phyloP scores from a whole-genome alignment of 2,797 vertebrate genomes.

The Pangasius mekongensis region DNA sequence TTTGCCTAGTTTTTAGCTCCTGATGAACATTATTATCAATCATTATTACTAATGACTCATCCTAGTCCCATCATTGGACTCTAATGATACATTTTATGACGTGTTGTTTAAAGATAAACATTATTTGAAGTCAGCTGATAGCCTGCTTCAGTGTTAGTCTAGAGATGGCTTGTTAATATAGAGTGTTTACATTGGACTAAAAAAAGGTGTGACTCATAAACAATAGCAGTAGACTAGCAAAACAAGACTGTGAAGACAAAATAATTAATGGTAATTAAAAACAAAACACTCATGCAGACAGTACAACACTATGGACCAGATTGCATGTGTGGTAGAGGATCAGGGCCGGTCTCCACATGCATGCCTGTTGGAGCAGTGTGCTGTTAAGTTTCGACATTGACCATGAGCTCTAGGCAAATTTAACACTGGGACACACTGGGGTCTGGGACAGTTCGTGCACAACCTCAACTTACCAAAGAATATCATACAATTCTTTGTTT shows the following conservation, averaged over 20 bases:
- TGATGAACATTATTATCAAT: not conserved
- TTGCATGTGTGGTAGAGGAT: constrained; percentile 40
- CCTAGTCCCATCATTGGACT: not conserved
- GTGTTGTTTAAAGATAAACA: not conserved
- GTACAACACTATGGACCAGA: constrained; percentile 64
- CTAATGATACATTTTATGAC: not conserved
- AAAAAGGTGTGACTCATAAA: constrained; percentile 21
- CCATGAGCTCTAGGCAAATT: constrained; percentile 20
- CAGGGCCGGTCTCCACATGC: constrained; percentile 54
- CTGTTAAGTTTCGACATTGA: constrained; percentile 47
- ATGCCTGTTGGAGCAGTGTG: constrained; percentile 70
- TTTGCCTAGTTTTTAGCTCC: not conserved
- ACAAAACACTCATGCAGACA: constrained; percentile 38
- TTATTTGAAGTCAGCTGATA: not conserved
- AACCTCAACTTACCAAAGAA: constrained; percentile 83
- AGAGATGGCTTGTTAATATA: not conserved
- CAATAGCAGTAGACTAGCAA: constrained; percentile 43
- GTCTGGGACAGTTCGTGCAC: constrained; percentile 66
- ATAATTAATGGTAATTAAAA: not conserved
- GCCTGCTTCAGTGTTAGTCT: not conserved
- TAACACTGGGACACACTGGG: constrained; percentile 63
- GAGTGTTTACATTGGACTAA: constrained; percentile 32
- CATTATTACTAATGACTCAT: not conserved
- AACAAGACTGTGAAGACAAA: constrained; percentile 30
- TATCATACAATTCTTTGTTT: constrained; percentile 77